These are phyloP conservation scores for Oscarella lobularis DNA, from an alignment of 37 sponge, comb jelly and placozoan species.

Conservation along the genomic window DNA sequence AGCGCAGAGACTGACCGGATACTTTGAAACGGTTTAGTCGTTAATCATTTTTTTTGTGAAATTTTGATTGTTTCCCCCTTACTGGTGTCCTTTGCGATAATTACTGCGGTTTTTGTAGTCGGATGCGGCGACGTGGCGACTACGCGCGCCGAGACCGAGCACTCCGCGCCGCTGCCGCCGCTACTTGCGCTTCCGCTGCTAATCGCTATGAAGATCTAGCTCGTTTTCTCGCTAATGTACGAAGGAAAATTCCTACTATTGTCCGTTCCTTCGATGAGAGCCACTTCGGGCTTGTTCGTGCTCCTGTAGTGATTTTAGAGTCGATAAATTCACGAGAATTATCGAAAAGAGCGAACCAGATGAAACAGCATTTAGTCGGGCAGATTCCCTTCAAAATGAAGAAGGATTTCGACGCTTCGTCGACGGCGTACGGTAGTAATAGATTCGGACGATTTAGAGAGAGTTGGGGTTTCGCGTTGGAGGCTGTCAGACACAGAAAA, in stretches of 20 bases:
- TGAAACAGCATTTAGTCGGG: neutral
- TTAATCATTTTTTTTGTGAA: too few species aligned
- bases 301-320: constrained; percentile 16
- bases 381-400: neutral
- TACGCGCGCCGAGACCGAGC: constrained; percentile 24
- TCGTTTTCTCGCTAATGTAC: too few species aligned
- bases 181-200: too few species aligned
- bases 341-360: neutral
- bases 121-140: constrained; percentile 44
- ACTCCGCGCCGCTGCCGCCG: neutral
- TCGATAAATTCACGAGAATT: too few species aligned
- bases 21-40: too few species aligned
- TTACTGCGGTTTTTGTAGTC: constrained; percentile 37
- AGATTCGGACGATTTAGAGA: neutral
- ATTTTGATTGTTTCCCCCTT: too few species aligned
- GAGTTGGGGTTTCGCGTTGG: neutral
- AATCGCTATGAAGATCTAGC: too few species aligned
- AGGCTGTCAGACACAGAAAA: too few species aligned
- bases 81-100: constrained; percentile 60
- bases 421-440: neutral
- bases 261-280: constrained; percentile 44
- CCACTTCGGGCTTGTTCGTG: constrained; percentile 70
- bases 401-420: neutral
- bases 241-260: too few species aligned
- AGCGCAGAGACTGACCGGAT: constrained; percentile 41